phyloP scores from a whole-genome alignment of 2,113 vertebrate species.

The Passer domesticus region DNA sequence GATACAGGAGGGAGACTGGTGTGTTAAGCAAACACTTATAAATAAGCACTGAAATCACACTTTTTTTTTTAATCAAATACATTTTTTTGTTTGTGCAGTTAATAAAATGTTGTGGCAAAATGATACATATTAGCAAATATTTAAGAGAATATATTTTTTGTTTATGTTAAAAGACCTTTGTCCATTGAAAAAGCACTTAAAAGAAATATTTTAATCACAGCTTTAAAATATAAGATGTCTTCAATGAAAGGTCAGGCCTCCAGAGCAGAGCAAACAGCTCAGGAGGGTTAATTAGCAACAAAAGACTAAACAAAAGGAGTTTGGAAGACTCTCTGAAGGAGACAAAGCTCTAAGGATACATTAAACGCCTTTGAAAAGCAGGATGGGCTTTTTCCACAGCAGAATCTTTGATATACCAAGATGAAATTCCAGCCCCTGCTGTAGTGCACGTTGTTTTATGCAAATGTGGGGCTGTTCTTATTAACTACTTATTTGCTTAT shows the following conservation, averaged over 20 bases:
- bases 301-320: slow-evolving; percentile 27
- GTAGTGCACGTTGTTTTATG: rapidly evolving
- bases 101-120: neutral
- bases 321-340: neutral
- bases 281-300: slow-evolving; percentile 35
- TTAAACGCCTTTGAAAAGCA: neutral
- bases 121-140: neutral
- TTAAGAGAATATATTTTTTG: neutral
- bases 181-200: neutral
- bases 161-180: neutral
- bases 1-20: rapidly evolving
- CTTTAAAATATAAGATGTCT: slow-evolving; percentile 18
- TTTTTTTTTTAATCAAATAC: neutral
- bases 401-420: neutral
- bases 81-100: neutral
- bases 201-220: slow-evolving; percentile 28
- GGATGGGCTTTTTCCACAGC: neutral
- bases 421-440: neutral
- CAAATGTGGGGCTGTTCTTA: neutral
- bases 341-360: neutral
- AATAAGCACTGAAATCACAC: neutral
- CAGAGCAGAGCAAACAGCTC: slow-evolving; percentile 22
- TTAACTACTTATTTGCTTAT: neutral
- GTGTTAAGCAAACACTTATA: neutral
- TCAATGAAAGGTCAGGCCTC: slow-evolving; percentile 29